Evolutionary conservation across 2,797 vertebrate species (phyloP).

Genomic region (Enteromius radiatus): DNA sequence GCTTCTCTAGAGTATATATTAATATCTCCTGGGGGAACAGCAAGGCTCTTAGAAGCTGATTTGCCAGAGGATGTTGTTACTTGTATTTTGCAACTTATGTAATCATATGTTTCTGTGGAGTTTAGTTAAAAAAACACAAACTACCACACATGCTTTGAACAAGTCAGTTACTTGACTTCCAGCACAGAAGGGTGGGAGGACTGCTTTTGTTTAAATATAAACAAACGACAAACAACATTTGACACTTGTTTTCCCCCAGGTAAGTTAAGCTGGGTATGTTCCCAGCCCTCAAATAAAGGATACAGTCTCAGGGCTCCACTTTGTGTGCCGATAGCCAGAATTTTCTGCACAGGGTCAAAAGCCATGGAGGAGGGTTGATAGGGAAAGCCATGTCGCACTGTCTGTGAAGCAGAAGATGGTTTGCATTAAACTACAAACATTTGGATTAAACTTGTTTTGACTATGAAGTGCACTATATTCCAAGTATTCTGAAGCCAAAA

Average conservation of each 20-base stretch:
- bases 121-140: background rate
- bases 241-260: conserved; percentile 12
- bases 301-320: conserved; percentile 96
- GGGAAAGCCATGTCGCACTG: conserved; percentile 98
- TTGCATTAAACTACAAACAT: conserved; percentile 62
- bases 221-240: background rate
- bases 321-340: conserved; percentile 94
- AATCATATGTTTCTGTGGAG: conserved; percentile 5
- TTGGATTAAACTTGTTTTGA: background rate
- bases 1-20: conserved; percentile 23
- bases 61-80: conserved; percentile 29
- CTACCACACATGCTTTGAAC: background rate
- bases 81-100: conserved; percentile 5
- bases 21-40: conserved; percentile 24
- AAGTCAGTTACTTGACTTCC: conserved; percentile 1
- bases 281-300: conserved; percentile 81
- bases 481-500: background rate
- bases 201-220: conserved; percentile 11
- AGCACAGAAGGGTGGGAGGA: conserved; percentile 4
- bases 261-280: background rate
- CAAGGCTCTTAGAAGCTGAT: conserved; percentile 9
- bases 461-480: background rate
- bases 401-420: conserved; percentile 79
- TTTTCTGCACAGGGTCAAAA: conserved; percentile 99
- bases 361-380: conserved; percentile 96